Percentiles rank a stretch among this genome's conserved stretches.
These are phyloP conservation scores for Hirtodrosophila histrioides DNA, from an alignment of 2,888 invertebrate species.

Conservation along the genomic window DNA sequence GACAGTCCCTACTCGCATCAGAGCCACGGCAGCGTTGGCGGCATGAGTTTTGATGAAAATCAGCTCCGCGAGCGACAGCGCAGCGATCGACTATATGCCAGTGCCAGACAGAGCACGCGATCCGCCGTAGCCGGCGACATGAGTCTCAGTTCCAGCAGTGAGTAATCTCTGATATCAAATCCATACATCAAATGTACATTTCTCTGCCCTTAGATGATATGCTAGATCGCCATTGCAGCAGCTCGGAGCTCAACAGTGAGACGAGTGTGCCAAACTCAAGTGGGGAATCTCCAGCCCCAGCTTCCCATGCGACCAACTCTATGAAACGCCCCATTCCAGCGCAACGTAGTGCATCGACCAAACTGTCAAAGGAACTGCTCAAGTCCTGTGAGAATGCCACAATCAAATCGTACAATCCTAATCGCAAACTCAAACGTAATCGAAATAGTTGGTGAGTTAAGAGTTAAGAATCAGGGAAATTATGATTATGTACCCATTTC, in stretches of 20 bases:
- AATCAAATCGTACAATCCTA: slow-evolving; percentile 83
- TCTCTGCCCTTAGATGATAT: slow-evolving; percentile 64
- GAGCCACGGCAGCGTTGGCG: slow-evolving; percentile 77
- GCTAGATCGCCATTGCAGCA: slow-evolving; percentile 76
- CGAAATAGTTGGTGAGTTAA: slow-evolving; percentile 80
- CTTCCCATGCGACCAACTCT: slow-evolving; percentile 56
- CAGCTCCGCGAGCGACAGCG: slow-evolving; percentile 67
- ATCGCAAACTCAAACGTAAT: slow-evolving; percentile 83
- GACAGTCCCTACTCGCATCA: slow-evolving; percentile 81
- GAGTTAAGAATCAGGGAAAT: too few relatives aligned
- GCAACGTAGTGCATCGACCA: slow-evolving; percentile 68
- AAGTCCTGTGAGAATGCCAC: slow-evolving; percentile 76
- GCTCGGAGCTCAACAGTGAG: slow-evolving; percentile 71
- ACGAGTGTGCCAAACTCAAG: slow-evolving; percentile 73
- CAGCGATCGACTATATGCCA: slow-evolving; percentile 76
- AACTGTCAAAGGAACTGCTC: slow-evolving; percentile 69
- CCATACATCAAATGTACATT: too few relatives aligned
- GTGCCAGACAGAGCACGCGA: slow-evolving; percentile 75
- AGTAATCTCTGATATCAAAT: slow-evolving; percentile 18
- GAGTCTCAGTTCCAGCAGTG: slow-evolving; percentile 77
- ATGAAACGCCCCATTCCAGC: slow-evolving; percentile 81
- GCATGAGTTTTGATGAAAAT: slow-evolving; percentile 73
- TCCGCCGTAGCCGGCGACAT: slow-evolving; percentile 66
- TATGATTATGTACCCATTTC: too few relatives aligned
- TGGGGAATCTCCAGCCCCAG: slow-evolving; percentile 66